A percentile compares a stretch with the other conserved stretches of the same genome.
These are phyloP conservation scores for Rousettus leschenaultii DNA, from an alignment of 2,113 vertebrate genomes.

Conservation along the genomic window DNA sequence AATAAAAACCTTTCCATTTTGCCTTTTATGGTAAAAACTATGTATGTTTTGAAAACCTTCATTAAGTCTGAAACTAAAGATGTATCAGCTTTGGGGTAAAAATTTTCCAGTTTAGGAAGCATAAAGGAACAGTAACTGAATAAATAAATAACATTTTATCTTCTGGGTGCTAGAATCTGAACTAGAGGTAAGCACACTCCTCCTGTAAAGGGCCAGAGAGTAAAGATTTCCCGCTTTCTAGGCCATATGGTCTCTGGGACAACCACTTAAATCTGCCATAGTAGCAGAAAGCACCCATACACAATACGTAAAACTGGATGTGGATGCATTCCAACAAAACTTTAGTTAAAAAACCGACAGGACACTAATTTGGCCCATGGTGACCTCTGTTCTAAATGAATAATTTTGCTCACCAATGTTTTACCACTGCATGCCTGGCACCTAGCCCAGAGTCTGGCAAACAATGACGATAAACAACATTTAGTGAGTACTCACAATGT, in stretches of 20 bases:
- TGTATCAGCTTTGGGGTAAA: neutral
- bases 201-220: neutral
- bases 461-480: neutral
- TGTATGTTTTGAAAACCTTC: neutral
- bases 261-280: neutral
- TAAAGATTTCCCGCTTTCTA: neutral
- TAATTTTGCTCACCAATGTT: neutral
- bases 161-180: neutral
- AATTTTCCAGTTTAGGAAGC: neutral
- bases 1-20: neutral
- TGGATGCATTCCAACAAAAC: neutral
- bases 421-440: neutral
- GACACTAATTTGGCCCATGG: neutral
- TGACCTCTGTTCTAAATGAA: neutral
- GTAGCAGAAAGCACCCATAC: neutral
- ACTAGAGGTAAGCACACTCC: neutral
- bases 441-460: neutral
- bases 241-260: neutral
- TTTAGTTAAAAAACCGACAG: neutral
- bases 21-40: neutral
- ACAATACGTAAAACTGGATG: neutral
- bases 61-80: constrained; percentile 6
- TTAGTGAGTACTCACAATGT: neutral
- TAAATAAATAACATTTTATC: neutral
- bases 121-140: neutral